Evolutionary conservation across 2,888 invertebrate genomes (phyloP).

Genomic region (Strigamia maritima): DNA sequence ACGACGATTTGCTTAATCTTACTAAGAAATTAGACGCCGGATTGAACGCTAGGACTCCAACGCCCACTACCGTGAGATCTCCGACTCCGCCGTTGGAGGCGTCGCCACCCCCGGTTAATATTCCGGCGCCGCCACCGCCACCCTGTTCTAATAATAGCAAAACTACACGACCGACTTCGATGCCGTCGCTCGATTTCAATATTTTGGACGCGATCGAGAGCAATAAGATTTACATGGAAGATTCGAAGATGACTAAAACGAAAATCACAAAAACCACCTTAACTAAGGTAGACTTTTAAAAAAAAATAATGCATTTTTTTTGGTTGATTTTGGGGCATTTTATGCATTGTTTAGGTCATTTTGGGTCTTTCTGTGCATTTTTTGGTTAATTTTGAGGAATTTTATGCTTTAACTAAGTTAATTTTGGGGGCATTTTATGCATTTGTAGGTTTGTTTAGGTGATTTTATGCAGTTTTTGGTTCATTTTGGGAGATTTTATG

Average conservation of each 20-base stretch:
- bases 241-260: neutral
- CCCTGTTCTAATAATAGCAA: neutral
- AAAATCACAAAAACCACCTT: neutral
- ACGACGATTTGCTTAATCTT: neutral
- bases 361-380: too few relatives aligned
- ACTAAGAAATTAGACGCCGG: conserved; percentile 3
- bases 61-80: neutral
- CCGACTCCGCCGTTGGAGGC: neutral
- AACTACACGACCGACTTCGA: conserved; percentile 2
- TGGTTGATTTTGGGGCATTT: too few relatives aligned
- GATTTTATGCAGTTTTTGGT: too few relatives aligned
- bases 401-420: too few relatives aligned
- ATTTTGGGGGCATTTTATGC: too few relatives aligned
- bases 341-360: too few relatives aligned
- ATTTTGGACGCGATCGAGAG: conserved; percentile 35
- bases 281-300: neutral
- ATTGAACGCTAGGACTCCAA: neutral
- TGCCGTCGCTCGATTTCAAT: conserved; percentile 35
- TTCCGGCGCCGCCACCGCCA: conserved; percentile 18
- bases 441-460: too few relatives aligned
- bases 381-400: too few relatives aligned
- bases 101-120: neutral
- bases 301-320: neutral
- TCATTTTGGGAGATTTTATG: too few relatives aligned
- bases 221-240: conserved; percentile 18